These are phyloP conservation scores for Phenganax marumi DNA, from an alignment of 92 coral and sea anemone genomes.

Conservation along the genomic window DNA sequence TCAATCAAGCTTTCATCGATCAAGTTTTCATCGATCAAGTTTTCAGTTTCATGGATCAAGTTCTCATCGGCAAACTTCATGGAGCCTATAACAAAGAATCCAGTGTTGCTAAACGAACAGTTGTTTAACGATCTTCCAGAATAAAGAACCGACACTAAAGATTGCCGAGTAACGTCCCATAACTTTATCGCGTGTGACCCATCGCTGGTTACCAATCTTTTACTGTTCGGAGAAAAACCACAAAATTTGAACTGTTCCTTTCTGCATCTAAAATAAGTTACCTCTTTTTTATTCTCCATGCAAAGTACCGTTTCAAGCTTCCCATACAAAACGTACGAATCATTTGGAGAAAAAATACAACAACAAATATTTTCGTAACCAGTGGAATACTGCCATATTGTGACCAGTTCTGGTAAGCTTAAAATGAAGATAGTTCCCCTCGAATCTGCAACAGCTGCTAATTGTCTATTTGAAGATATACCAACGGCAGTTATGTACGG, in stretches of 20 bases:
- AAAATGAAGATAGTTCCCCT: not conserved
- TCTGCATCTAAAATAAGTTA: not conserved
- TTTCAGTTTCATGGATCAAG: no score
- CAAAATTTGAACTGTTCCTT: not conserved
- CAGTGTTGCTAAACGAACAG: not conserved
- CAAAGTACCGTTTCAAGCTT: not conserved
- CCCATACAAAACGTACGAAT: not conserved
- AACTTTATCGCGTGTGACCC: not conserved
- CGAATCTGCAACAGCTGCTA: not conserved
- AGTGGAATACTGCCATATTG: no score
- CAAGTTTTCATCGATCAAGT: no score
- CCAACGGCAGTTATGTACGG: no score
- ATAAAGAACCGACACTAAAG: not conserved
- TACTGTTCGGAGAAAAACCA: constrained; percentile 8
- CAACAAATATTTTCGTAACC: not conserved
- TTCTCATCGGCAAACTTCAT: not conserved
- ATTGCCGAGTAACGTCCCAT: constrained; percentile 9
- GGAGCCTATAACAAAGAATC: not conserved
- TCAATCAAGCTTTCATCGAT: no score
- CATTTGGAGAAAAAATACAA: not conserved
- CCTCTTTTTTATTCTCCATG: not conserved
- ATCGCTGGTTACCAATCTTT: constrained; percentile 10
- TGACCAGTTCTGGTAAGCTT: no score
- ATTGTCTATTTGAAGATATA: no score
- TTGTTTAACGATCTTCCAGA: not conserved